Evolutionary conservation across 1,140 invertebrate genomes (phyloP).

Genomic region (Eupeodes corollae): DNA sequence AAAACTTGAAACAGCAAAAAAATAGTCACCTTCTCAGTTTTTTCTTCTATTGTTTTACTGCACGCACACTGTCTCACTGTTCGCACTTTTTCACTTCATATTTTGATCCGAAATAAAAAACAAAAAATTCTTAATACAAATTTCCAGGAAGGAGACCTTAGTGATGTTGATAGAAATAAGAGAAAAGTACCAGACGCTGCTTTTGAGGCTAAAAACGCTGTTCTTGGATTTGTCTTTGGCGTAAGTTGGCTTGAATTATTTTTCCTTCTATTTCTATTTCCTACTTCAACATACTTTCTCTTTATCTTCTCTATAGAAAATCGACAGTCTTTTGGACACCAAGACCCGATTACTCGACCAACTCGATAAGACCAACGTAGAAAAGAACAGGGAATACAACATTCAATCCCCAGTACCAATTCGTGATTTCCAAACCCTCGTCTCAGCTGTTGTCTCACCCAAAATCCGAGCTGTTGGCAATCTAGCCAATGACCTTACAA

Average conservation of each 20-base stretch:
- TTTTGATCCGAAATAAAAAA: no score
- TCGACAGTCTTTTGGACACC: slow-evolving; percentile 61
- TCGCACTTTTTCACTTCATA: no score
- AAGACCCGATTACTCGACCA: slow-evolving; percentile 56
- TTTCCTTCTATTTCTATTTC: not conserved
- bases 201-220: slow-evolving; percentile 59
- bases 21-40: no score
- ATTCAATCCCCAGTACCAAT: slow-evolving; percentile 49
- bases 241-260: slow-evolving; percentile 46
- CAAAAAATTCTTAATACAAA: no score
- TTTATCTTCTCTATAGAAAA: slow-evolving; percentile 45
- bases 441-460: slow-evolving; percentile 44
- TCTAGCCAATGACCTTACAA: slow-evolving; percentile 43
- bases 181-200: slow-evolving; percentile 57
- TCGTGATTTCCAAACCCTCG: slow-evolving; percentile 35
- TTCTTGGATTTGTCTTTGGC: slow-evolving; percentile 66
- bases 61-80: no score
- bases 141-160: no score
- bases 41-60: no score
- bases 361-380: slow-evolving; percentile 56
- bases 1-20: no score
- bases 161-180: slow-evolving; percentile 47
- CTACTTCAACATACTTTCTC: not conserved
- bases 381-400: slow-evolving; percentile 59
- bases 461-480: slow-evolving; percentile 48